A percentile compares a stretch with the other conserved stretches of the same genome.
Evolutionary conservation across 2,797 vertebrate genomes (phyloP).

Genomic region (Platalea minor): DNA sequence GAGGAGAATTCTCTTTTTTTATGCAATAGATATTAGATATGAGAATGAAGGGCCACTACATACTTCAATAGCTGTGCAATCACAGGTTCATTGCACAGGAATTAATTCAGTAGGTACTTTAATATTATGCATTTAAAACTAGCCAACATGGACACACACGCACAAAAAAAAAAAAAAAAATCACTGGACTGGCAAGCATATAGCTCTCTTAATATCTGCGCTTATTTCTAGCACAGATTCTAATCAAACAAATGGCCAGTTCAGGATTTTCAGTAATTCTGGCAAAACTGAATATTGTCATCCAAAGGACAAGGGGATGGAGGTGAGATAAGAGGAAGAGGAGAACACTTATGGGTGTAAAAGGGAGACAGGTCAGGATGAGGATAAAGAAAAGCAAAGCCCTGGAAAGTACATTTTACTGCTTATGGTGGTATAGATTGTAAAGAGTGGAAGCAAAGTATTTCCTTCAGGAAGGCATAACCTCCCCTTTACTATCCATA

Average conservation of each 20-base stretch:
- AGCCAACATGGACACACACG: background rate
- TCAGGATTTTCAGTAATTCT: background rate
- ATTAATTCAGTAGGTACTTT: background rate
- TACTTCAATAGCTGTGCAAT: background rate
- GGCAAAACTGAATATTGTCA: background rate
- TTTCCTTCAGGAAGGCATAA: background rate
- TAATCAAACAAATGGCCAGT: background rate
- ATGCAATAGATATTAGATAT: background rate
- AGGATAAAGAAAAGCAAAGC: background rate
- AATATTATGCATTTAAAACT: background rate
- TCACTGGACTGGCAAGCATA: background rate
- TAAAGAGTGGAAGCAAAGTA: background rate
- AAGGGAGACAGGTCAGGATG: background rate
- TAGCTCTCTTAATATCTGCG: background rate
- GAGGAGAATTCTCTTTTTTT: background rate
- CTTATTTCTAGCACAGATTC: background rate
- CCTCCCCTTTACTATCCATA: background rate
- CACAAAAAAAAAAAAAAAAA: no score
- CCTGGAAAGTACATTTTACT: background rate
- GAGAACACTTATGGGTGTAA: background rate
- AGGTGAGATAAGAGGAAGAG: background rate
- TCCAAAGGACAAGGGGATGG: background rate
- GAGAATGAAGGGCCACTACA: background rate
- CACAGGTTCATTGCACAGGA: background rate
- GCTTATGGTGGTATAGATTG: background rate